These are phyloP conservation scores for Drosophila leontia DNA, from an alignment of 1,140 invertebrate genomes.

Conservation along the genomic window DNA sequence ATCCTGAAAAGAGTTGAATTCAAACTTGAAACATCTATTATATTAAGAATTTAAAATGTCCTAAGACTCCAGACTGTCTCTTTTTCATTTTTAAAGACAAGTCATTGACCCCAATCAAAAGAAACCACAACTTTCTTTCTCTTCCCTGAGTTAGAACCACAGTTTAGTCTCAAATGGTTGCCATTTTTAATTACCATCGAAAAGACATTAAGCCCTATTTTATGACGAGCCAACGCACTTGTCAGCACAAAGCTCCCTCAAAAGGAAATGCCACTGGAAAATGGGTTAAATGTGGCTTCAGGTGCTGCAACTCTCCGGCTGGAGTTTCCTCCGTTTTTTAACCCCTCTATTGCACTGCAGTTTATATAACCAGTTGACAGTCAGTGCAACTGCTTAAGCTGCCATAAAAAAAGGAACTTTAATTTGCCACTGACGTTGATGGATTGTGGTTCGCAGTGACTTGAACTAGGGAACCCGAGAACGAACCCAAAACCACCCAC, in stretches of 20 bases:
- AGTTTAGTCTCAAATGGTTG: constrained; percentile 20
- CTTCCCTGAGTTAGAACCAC: constrained; percentile 11
- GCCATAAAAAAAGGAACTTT: constrained; percentile 44
- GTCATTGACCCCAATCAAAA: constrained; percentile 40
- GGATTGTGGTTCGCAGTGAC: constrained; percentile 43
- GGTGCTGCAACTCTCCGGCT: constrained; percentile 38
- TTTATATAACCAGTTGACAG: constrained; percentile 43
- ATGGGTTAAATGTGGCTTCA: constrained; percentile 63
- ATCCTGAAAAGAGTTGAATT: not conserved
- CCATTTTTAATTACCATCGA: constrained; percentile 72
- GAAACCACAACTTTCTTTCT: constrained; percentile 3
- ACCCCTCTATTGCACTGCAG: constrained; percentile 4
- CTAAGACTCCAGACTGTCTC: too few relatives aligned
- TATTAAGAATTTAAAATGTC: too few relatives aligned
- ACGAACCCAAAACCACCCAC: constrained; percentile 23
- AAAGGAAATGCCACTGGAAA: constrained; percentile 57
- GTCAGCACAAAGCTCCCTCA: constrained; percentile 9
- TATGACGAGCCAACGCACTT: constrained; percentile 40
- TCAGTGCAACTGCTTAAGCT: constrained; percentile 46
- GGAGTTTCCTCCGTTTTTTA: constrained; percentile 12
- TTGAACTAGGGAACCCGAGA: constrained; percentile 14
- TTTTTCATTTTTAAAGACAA: not conserved
- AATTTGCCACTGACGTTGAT: constrained; percentile 54
- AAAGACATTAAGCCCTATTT: constrained; percentile 53
- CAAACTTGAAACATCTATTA: too few relatives aligned